Percentiles rank a stretch among this genome's conserved stretches.
Evolutionary conservation across 2,888 invertebrate species (phyloP).

Genomic region (Onchidella celtica): DNA sequence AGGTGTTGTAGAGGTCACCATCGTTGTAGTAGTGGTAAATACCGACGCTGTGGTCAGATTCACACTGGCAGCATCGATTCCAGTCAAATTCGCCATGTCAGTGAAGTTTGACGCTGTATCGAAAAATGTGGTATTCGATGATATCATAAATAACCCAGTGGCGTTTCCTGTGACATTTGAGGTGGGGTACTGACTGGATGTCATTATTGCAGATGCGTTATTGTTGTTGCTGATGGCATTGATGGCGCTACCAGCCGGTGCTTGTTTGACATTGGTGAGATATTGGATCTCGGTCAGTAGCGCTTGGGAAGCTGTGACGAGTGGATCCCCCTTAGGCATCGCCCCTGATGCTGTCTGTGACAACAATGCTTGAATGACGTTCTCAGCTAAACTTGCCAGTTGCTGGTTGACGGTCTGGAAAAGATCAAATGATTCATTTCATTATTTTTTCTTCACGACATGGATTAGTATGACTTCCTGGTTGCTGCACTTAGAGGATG

Average conservation of each 20-base stretch:
- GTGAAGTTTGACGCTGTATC: background rate
- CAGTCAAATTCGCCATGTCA: background rate
- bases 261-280: background rate
- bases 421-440: too few species aligned
- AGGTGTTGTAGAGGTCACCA: background rate
- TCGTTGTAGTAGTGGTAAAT: background rate
- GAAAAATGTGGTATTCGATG: background rate
- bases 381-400: slow-evolving; percentile 16
- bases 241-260: background rate
- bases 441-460: too few species aligned
- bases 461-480: too few species aligned
- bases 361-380: slow-evolving; percentile 23
- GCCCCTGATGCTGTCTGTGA: background rate
- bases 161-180: background rate
- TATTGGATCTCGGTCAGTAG: slow-evolving; percentile 16
- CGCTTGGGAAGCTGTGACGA: slow-evolving; percentile 12
- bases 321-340: background rate
- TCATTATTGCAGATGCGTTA: background rate
- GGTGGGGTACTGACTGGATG: background rate
- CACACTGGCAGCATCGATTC: background rate
- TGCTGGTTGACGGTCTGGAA: slow-evolving; percentile 1
- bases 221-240: background rate
- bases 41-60: background rate
- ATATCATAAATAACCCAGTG: background rate
- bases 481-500: too few species aligned